A percentile compares a stretch with the other conserved stretches of the same genome.
These are phyloP conservation scores for Myotis vivesi DNA, from an alignment of 2,797 vertebrate genomes.

Conservation along the genomic window DNA sequence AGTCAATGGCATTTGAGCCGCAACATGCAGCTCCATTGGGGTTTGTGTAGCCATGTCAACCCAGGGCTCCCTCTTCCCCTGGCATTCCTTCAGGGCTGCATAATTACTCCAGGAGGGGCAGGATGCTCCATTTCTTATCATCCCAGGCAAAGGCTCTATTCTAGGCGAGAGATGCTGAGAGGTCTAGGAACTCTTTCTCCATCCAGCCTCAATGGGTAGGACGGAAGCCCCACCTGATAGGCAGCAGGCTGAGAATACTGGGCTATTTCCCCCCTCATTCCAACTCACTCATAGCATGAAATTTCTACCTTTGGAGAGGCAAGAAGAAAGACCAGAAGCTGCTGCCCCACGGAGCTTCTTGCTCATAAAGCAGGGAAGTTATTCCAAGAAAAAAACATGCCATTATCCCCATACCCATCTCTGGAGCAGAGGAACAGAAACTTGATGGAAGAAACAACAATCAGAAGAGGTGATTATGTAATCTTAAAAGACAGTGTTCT, in stretches of 20 bases:
- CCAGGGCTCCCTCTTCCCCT: neutral
- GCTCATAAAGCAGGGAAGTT: neutral
- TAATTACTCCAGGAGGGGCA: neutral
- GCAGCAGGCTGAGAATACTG: neutral
- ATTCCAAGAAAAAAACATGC: neutral
- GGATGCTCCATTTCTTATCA: neutral
- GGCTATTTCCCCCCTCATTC: neutral
- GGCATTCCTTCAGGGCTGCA: neutral
- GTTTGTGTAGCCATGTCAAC: neutral
- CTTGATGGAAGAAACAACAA: neutral
- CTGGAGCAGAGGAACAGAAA: neutral
- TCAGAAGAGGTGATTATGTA: neutral
- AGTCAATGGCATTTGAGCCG: neutral
- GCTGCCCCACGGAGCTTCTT: neutral
- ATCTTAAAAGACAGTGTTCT: neutral
- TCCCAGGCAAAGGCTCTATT: neutral
- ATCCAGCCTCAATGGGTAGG: rapidly evolving
- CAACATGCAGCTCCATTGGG: neutral
- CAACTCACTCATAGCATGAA: neutral
- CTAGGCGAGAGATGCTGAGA: neutral
- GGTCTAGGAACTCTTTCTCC: neutral
- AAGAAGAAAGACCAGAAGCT: neutral
- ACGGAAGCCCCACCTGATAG: neutral
- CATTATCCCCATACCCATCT: neutral
- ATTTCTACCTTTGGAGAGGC: neutral